Conservation (phyloP, 2,797 vertebrate genomes). For the Podarcis lilfordi region DNA sequence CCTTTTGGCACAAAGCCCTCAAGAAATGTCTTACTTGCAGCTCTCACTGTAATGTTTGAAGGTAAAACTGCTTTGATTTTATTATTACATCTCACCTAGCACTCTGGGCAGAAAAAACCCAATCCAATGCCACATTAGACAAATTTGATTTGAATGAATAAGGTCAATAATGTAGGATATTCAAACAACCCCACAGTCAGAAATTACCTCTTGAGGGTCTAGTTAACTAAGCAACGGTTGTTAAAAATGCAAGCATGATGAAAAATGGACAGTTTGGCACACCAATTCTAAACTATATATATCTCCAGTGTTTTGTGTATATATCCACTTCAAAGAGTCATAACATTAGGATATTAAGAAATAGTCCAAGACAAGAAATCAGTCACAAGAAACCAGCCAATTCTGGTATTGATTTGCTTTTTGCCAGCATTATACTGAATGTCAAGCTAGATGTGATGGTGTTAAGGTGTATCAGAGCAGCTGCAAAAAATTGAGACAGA, state of each 20-base stretch:
- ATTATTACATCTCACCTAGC: background rate
- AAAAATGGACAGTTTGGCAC: background rate
- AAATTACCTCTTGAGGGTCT: background rate
- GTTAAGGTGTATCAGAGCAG: background rate
- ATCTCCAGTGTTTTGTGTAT: no score
- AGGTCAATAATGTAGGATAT: background rate
- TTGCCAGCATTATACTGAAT: background rate
- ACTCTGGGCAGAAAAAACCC: background rate
- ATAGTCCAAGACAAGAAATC: background rate
- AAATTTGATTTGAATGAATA: conserved; percentile 36
- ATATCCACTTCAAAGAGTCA: background rate
- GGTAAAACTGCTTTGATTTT: background rate
- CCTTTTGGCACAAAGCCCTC: background rate
- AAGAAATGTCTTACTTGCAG: background rate
- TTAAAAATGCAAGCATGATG: background rate
- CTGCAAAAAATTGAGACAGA: background rate
- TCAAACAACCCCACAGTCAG: background rate
- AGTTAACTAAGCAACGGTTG: background rate
- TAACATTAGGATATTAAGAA: background rate
- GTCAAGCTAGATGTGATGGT: background rate
- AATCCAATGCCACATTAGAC: background rate
- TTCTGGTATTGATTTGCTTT: background rate
- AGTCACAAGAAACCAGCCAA: background rate
- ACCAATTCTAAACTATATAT: background rate
- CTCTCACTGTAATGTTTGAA: conserved; percentile 6